Conservation (phyloP, 2,888 invertebrate genomes). For the Drosophila antonietae region DNA sequence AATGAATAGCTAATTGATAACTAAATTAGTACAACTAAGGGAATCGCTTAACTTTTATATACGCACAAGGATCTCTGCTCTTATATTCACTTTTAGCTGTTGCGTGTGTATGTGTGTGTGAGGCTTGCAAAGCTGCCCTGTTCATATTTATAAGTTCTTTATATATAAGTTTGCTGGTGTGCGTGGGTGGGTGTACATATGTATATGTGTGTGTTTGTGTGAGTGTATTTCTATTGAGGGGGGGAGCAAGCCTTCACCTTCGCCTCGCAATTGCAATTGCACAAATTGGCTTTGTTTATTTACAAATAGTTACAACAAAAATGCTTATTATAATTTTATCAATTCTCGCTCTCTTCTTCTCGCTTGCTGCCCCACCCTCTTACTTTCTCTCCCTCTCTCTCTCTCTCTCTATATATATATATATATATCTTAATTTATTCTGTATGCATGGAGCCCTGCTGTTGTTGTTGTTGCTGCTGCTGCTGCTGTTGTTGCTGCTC, state of each 20-base stretch:
- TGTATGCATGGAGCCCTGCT: constrained; percentile 60
- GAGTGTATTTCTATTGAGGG: constrained; percentile 6
- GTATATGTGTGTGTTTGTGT: constrained; percentile 36
- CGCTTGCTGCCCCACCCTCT: not conserved
- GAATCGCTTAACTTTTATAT: constrained; percentile 63
- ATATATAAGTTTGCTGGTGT: constrained; percentile 17
- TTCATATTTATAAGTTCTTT: constrained; percentile 22
- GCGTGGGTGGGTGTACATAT: constrained; percentile 56
- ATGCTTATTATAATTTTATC: constrained; percentile 33
- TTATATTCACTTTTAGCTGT: constrained; percentile 31
- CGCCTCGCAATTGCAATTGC: constrained; percentile 54
- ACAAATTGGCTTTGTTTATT: constrained; percentile 52
- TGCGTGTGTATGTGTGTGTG: constrained; percentile 26
- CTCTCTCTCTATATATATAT: too few species aligned
- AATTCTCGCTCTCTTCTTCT: not conserved
- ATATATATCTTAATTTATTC: constrained; percentile 41
- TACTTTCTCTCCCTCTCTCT: not conserved
- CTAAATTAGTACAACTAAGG: constrained; percentile 72
- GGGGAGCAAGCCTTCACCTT: constrained; percentile 22
- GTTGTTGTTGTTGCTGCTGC: constrained; percentile 72
- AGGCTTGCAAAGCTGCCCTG: constrained; percentile 48
- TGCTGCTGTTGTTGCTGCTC: constrained; percentile 72
- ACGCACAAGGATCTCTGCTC: constrained; percentile 42
- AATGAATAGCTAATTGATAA: constrained; percentile 59
- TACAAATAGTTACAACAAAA: constrained; percentile 50